Base-by-base conservation (phyloP, 2,888 invertebrate species). In the Caenorhabditis parvicauda region DNA sequence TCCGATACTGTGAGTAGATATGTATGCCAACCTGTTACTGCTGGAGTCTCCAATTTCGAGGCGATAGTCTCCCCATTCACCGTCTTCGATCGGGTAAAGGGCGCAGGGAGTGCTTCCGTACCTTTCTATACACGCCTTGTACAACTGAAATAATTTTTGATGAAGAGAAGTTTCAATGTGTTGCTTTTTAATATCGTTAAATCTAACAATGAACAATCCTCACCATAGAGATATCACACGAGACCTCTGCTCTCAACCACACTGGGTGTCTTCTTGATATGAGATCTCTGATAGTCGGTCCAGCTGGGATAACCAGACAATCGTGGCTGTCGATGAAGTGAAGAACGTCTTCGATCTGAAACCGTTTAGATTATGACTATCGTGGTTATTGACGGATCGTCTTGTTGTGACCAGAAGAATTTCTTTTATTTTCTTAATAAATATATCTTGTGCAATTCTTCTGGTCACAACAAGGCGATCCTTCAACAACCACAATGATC, bases 21-120 rank as follows among this genome's bases (percentile, higher is more conserved):
- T n/a, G n/a, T n/a, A n/a, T n/a, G n/a, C n/a, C n/a, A 24, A 58
- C 39, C 47, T 49, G 25, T 69, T 69, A n/a, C 35, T 37, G 17
- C 42, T 56, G n/a, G 57, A 37, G 38, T 69, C 69, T 6, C 69
- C 69, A 17, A 69, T 69, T 55, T 69, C 69, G 17, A 69, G 42
- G 3, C 69, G 55, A 25, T 54, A 59, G 1, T 42, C 47, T 25
- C 56, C 64, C 22, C 17, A 43, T 3, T 42, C 52, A 7, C 38
- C 55, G 22, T 51, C 42, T 29, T 57, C 52, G 27, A 54, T 35
- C 3, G 69, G 69, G 25, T 56, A 69, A 6, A 69, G 54, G 3
- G 61, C 51, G 32, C 69, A 69, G 12, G 35, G 38, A 7, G 45
- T 27, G 0, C 51, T 3, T 1, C 59, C 53, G 51, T 47, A 69